Percentiles rank a stretch among this genome's conserved stretches.
Evolutionary conservation across 1,140 invertebrate genomes (phyloP).

Genomic region (Sipha flava): DNA sequence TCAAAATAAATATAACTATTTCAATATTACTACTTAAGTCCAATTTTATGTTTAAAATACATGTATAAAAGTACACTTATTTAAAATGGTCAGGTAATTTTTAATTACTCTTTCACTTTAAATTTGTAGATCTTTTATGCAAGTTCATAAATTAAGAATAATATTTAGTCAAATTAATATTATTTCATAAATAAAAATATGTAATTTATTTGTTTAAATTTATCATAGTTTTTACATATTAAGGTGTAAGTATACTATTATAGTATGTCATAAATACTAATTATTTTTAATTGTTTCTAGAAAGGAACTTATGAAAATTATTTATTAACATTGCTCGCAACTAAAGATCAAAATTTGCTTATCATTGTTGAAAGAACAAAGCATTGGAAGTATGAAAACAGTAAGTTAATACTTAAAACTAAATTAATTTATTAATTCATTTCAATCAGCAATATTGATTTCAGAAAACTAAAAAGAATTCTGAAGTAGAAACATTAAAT

Average conservation of each 20-base stretch:
- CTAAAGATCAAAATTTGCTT: slow-evolving; percentile 15
- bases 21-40: no score
- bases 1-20: background rate
- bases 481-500: background rate
- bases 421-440: no score
- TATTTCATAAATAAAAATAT: background rate
- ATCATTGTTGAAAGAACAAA: background rate
- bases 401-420: no score
- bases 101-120: background rate
- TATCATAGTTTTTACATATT: no score
- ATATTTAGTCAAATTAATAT: no score
- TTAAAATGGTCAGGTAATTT: background rate
- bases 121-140: background rate
- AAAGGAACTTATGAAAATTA: slow-evolving; percentile 6
- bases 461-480: background rate
- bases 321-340: slow-evolving; percentile 8
- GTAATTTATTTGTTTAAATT: background rate
- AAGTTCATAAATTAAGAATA: no score
- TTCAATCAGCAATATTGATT: background rate
- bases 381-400: background rate
- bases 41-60: no score
- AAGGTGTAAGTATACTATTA: no score
- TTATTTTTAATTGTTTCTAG: background rate
- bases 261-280: background rate
- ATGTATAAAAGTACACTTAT: background rate